Conservation (phyloP, 2,797 vertebrate genomes). For the Merluccius polli region DNA sequence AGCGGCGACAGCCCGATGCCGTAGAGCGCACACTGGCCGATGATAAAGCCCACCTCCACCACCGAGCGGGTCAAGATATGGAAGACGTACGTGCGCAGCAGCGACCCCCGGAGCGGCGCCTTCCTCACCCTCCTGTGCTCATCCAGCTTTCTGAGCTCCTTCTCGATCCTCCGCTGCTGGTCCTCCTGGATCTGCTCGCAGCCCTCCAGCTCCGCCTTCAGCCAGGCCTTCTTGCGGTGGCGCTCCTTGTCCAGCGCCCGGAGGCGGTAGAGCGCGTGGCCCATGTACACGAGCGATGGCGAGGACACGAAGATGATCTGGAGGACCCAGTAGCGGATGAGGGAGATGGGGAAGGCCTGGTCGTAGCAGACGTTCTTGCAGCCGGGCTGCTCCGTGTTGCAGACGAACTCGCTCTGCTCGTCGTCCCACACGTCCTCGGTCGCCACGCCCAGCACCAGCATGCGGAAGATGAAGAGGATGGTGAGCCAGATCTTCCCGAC, state of each 20-base stretch:
- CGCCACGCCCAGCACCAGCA: slow-evolving; percentile 91
- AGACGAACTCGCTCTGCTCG: slow-evolving; percentile 90
- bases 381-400: slow-evolving; percentile 93
- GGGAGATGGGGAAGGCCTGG: slow-evolving; percentile 91
- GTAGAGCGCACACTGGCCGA: slow-evolving; percentile 89
- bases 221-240: slow-evolving; percentile 79
- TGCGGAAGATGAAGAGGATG: slow-evolving; percentile 93
- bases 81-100: slow-evolving; percentile 87
- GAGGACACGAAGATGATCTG: slow-evolving; percentile 95
- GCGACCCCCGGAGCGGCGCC: slow-evolving; percentile 86
- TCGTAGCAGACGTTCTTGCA: slow-evolving; percentile 94
- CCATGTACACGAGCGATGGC: slow-evolving; percentile 93
- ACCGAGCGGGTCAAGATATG: slow-evolving; percentile 91
- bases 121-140: slow-evolving; percentile 90
- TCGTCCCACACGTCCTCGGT: slow-evolving; percentile 95
- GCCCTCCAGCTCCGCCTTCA: slow-evolving; percentile 84
- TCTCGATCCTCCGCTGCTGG: slow-evolving; percentile 81
- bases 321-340: slow-evolving; percentile 94
- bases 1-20: slow-evolving; percentile 85
- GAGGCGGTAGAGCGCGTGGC: slow-evolving; percentile 86
- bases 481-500: slow-evolving; percentile 97
- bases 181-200: slow-evolving; percentile 69
- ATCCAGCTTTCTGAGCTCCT: slow-evolving; percentile 84
- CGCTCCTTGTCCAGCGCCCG: slow-evolving; percentile 88
- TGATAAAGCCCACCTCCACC: slow-evolving; percentile 89